Conservation (phyloP, 2,113 vertebrate species). For the Petrocephalus zakoni region DNA sequence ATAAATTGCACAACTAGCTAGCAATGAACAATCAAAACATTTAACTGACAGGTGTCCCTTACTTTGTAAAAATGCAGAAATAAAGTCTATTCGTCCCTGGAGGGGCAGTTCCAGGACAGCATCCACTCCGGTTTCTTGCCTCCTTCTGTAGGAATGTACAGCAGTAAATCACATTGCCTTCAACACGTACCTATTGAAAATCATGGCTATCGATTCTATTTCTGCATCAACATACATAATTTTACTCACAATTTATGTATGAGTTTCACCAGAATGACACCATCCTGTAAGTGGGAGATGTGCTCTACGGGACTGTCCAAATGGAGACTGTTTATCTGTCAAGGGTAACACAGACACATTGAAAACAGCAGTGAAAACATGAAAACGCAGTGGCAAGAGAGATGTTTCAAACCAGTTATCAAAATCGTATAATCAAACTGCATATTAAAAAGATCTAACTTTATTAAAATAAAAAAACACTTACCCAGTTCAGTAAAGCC, state of each 20-base stretch:
- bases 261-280: constrained; percentile 64
- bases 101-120: constrained; percentile 40
- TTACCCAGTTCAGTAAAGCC: constrained; percentile 68
- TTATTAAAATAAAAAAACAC: background rate
- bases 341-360: background rate
- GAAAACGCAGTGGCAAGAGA: background rate
- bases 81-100: constrained; percentile 57
- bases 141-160: constrained; percentile 54
- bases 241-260: constrained; percentile 70
- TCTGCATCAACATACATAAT: background rate
- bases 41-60: constrained; percentile 42
- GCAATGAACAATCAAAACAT: background rate
- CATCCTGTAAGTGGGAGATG: constrained; percentile 66
- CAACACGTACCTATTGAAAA: background rate
- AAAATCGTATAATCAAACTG: background rate
- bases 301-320: constrained; percentile 48
- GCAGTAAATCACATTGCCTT: background rate
- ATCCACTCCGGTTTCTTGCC: constrained; percentile 51
- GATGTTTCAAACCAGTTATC: background rate
- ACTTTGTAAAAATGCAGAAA: constrained; percentile 74
- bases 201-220: background rate
- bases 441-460: background rate
- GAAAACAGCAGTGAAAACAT: background rate
- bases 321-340: constrained; percentile 69
- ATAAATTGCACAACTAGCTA: background rate